These are phyloP conservation scores for Istiophorus platypterus DNA, from an alignment of 2,113 vertebrate species.

Conservation along the genomic window DNA sequence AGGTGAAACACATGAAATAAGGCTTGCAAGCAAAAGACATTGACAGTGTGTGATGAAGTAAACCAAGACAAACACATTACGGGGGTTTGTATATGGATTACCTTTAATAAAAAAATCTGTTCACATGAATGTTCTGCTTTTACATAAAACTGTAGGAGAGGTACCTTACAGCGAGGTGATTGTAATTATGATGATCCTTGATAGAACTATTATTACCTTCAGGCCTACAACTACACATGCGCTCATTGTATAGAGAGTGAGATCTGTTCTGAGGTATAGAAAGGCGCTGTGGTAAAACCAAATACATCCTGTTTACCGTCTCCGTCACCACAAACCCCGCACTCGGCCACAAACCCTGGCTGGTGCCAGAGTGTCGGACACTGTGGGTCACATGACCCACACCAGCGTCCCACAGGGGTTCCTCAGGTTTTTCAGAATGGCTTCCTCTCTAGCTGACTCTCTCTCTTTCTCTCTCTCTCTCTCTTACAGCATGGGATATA, in stretches of 20 bases:
- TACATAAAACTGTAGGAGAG: constrained; percentile 49
- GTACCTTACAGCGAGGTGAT: constrained; percentile 17
- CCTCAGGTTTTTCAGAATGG: constrained; percentile 67
- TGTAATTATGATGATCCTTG: constrained; percentile 36
- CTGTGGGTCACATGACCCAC: constrained; percentile 76
- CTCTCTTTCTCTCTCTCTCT: constrained; percentile 13
- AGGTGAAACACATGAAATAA: constrained; percentile 78
- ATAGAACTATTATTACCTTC: constrained; percentile 40
- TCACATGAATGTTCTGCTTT: constrained; percentile 64
- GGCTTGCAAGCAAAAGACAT: constrained; percentile 60
- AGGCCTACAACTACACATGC: constrained; percentile 11
- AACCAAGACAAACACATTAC: constrained; percentile 64
- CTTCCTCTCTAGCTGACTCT: constrained; percentile 26
- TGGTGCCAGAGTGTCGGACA: constrained; percentile 80
- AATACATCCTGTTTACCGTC: constrained; percentile 70
- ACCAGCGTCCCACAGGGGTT: constrained; percentile 66
- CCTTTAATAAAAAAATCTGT: constrained; percentile 60
- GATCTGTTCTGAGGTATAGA: constrained; percentile 52
- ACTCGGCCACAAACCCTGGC: constrained; percentile 72
- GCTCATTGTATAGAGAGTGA: constrained; percentile 5
- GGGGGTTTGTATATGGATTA: constrained; percentile 39
- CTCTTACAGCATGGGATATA: constrained; percentile 61
- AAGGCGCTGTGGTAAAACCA: constrained; percentile 61
- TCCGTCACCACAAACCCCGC: constrained; percentile 72
- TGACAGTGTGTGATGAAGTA: constrained; percentile 69